Conservation (phyloP, 2,888 invertebrate species). For the Limnephilus auricula region DNA sequence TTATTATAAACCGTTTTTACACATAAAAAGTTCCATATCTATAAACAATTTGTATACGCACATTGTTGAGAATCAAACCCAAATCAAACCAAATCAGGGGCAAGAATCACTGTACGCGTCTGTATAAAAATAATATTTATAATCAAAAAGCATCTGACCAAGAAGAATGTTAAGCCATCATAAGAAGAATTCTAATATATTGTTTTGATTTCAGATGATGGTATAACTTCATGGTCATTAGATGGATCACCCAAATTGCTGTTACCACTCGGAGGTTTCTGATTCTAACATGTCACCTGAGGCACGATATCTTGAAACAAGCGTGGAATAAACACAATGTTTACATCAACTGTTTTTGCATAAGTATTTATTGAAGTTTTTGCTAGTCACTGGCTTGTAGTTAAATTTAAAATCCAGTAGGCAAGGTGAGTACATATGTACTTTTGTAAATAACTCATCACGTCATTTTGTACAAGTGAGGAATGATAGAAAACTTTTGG, state of each 20-base stretch:
- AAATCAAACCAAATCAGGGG: too few relatives aligned
- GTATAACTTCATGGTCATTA: conserved; percentile 51
- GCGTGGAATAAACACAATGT: background rate
- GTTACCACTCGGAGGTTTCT: conserved; percentile 52
- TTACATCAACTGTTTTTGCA: background rate
- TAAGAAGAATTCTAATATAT: conserved; percentile 44
- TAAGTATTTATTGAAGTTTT: background rate
- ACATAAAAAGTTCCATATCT: too few relatives aligned
- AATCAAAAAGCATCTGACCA: background rate
- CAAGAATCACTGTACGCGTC: background rate
- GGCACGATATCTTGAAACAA: background rate
- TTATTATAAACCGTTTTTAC: too few relatives aligned
- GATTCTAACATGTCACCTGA: conserved; percentile 31
- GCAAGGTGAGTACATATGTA: background rate
- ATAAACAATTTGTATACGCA: too few relatives aligned
- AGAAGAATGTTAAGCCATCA: background rate
- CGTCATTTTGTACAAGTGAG: background rate
- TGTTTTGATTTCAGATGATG: conserved; percentile 57
- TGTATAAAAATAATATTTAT: background rate
- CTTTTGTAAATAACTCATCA: background rate
- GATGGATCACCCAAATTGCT: conserved; percentile 54
- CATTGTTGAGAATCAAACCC: background rate
- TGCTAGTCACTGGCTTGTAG: background rate
- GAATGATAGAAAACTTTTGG: conserved; percentile 3
- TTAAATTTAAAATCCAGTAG: background rate